phyloP scores from a whole-genome alignment of 2,888 invertebrate genomes.

The Catonia carolina region DNA sequence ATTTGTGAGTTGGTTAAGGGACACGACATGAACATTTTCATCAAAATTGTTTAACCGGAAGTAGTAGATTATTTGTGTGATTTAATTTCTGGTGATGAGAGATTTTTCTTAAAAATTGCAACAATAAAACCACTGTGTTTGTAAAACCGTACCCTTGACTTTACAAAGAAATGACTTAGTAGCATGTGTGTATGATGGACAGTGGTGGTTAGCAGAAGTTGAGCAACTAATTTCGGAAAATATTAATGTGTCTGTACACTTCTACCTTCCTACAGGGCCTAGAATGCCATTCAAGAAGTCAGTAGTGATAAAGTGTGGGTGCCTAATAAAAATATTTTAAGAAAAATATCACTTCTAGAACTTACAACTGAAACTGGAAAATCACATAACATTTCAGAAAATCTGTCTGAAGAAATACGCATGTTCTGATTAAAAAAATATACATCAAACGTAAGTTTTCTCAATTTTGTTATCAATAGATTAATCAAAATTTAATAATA shows the following conservation, averaged over 20 bases:
- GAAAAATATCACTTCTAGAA: constrained; percentile 7
- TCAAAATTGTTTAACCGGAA: no score
- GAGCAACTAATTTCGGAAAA: constrained; percentile 11
- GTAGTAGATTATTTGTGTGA: no score
- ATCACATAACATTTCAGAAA: constrained; percentile 11
- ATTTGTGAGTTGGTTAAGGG: no score
- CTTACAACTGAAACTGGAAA: constrained; percentile 14
- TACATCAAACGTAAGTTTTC: no score
- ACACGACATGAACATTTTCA: no score
- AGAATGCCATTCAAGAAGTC: constrained; percentile 12
- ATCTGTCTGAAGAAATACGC: constrained; percentile 15
- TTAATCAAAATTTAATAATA: no score
- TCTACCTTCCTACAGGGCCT: constrained; percentile 14
- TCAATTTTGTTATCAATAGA: no score
- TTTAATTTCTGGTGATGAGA: no score
- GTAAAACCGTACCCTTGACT: constrained; percentile 13
- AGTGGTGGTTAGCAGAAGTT: constrained; percentile 14
- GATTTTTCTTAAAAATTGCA: no score
- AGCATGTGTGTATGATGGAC: constrained; percentile 11
- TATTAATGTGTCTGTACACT: constrained; percentile 10
- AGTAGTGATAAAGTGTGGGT: constrained; percentile 1
- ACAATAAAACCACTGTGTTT: constrained; percentile 8
- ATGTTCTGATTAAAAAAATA: no score
- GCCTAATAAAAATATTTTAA: constrained; percentile 3
- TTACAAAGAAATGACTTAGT: background rate